Evolutionary conservation across 2,888 invertebrate genomes (phyloP), one percentile per base, ranked within the genome.

Genomic region (Escarpia spicata): DNA sequence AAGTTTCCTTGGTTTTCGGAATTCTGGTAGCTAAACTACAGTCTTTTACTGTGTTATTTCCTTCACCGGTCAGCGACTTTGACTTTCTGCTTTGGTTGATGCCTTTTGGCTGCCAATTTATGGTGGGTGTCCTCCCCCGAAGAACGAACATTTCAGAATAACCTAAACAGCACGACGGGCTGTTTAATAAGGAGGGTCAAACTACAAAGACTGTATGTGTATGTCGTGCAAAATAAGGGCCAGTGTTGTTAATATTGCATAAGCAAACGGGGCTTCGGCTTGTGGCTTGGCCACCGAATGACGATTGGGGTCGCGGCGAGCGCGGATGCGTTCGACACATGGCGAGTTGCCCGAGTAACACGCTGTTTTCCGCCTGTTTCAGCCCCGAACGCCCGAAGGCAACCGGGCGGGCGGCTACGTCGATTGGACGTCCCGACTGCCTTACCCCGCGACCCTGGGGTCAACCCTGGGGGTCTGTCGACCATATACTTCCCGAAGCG

Each of bases 301-400:
- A 75, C 75, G 75, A 26, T 75, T 15, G 19, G n/a, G 26, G 19
- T 75, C 75, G 75, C 75, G 15, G 75, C 75, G 75, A 26, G 26
- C 75, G 75, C 75, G 19, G 75, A 1, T 75, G 75, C 19, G 75
- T 1, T 0, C 75, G 75, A 19, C 75, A 75, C 75, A n/a, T 75
- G 75, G 75, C 75, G 75, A 75, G 75, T n/a, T 26, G 75, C 75
- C 19, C n/a, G 75, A 75, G 6, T 75, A 75, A 75, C 75, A 75
- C 75, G 75, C 75, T 75, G 75, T n/a, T 75, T 75, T 75, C 26
- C 75, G 75, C 75, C 75, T 75, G 75, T 75, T 75, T 75, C 75
- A 75, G 75, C 75, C 75, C 75, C 75, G 75, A 26, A n/a, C 75
- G 75, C 26, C 2, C 19, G 26, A 26, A 3, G 75, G 75, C 75